These are phyloP conservation scores for Gastracanthus pulcherrimus DNA, from an alignment of 2,888 invertebrate species.

Conservation along the genomic window DNA sequence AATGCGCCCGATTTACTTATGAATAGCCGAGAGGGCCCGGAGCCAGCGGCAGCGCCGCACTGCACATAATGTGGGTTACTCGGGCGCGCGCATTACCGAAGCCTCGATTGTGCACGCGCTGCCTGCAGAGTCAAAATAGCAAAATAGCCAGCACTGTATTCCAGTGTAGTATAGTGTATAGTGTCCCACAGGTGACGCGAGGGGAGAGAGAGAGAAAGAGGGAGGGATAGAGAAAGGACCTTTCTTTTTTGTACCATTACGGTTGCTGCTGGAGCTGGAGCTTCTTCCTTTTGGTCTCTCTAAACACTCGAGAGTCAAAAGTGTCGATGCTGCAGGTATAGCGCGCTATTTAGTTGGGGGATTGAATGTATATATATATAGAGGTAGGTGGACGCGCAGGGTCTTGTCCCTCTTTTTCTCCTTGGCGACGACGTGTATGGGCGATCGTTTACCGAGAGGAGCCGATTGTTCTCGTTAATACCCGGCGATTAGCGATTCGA, in stretches of 20 bases:
- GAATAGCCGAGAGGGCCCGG: too few relatives aligned
- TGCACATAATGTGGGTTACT: slow-evolving; percentile 31
- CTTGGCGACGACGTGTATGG: background rate
- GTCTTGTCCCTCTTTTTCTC: background rate
- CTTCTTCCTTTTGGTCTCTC: too few relatives aligned
- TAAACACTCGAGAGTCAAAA: background rate
- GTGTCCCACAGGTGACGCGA: background rate
- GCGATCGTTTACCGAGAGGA: background rate
- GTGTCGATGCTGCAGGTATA: background rate
- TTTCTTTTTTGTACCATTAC: background rate
- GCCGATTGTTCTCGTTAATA: slow-evolving; percentile 2
- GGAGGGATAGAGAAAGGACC: too few relatives aligned
- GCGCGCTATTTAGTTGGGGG: too few relatives aligned
- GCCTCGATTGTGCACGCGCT: background rate
- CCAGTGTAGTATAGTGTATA: too few relatives aligned
- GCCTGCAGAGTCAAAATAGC: background rate
- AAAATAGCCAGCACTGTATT: too few relatives aligned
- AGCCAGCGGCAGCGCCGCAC: background rate
- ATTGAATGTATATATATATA: too few relatives aligned
- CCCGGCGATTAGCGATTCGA: background rate
- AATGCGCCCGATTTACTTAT: slow-evolving; percentile 36
- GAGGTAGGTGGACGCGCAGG: too few relatives aligned
- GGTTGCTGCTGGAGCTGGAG: background rate
- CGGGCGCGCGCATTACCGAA: background rate
- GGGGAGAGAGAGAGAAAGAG: too few relatives aligned